Conservation (phyloP, 2,797 vertebrate species). For the Pantherophis vulpinus region DNA sequence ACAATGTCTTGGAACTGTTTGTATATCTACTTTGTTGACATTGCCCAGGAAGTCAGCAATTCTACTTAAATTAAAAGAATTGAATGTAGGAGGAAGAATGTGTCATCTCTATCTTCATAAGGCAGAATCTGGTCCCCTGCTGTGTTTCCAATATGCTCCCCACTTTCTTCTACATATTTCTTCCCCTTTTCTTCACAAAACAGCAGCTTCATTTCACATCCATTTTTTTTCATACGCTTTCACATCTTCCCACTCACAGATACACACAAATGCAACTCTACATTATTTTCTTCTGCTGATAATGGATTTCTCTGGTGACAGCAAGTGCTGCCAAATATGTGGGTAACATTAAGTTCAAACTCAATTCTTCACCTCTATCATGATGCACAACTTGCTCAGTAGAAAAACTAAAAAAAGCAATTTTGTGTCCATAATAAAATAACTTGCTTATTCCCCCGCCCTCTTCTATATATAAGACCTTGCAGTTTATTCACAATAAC, state of each 20-base stretch:
- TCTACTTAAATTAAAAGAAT: not conserved
- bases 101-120: not conserved
- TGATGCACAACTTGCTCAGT: slow-evolving; percentile 16
- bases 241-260: not conserved
- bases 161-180: not conserved
- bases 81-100: not conserved
- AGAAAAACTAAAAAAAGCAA: slow-evolving; percentile 23
- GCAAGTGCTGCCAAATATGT: slow-evolving; percentile 31
- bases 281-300: slow-evolving; percentile 42
- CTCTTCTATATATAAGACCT: not conserved
- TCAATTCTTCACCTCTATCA: slow-evolving; percentile 19
- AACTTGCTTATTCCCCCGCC: slow-evolving; percentile 4
- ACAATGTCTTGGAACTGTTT: not conserved
- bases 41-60: not conserved
- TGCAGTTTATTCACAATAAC: not conserved
- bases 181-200: not conserved
- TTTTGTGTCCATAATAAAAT: slow-evolving; percentile 37
- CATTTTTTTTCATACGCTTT: not conserved
- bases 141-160: not conserved
- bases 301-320: slow-evolving; percentile 45
- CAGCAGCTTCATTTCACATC: not conserved
- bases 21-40: not conserved
- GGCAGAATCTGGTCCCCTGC: not conserved
- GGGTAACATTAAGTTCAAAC: slow-evolving; percentile 30
- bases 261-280: not conserved